Evolutionary conservation across 2,113 vertebrate genomes (phyloP).

Genomic region (Trematocara zebra): DNA sequence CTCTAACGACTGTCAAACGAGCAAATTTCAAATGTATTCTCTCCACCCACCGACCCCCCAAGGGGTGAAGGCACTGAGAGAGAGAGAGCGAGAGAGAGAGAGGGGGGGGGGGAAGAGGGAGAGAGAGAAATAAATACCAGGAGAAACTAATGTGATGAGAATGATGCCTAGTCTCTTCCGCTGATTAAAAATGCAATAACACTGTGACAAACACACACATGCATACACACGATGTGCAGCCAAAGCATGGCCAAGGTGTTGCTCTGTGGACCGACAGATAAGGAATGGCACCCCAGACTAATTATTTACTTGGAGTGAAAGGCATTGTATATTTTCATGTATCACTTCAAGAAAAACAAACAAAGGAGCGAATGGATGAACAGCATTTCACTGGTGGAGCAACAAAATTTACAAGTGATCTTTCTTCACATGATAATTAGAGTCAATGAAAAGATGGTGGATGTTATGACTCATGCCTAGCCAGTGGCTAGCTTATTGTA

Average conservation of each 20-base stretch:
- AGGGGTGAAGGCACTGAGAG: neutral
- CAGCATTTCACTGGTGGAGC: neutral
- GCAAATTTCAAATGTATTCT: slow-evolving; percentile 60
- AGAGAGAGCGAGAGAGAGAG: neutral
- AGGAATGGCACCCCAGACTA: neutral
- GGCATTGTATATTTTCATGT: neutral
- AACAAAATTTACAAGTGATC: neutral
- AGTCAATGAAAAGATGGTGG: neutral
- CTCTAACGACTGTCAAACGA: slow-evolving; percentile 61
- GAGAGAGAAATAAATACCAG: slow-evolving; percentile 49
- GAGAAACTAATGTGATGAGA: slow-evolving; percentile 70
- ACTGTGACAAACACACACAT: neutral
- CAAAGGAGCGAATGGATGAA: neutral
- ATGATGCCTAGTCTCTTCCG: slow-evolving; percentile 56
- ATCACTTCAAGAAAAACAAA: neutral
- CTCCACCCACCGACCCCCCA: slow-evolving; percentile 19
- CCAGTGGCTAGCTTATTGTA: slow-evolving; percentile 11
- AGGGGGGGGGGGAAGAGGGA: neutral
- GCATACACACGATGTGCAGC: neutral
- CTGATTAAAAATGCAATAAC: slow-evolving; percentile 67
- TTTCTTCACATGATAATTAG: slow-evolving; percentile 26
- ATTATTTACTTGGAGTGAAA: neutral
- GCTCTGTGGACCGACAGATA: slow-evolving; percentile 1
- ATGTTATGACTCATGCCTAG: slow-evolving; percentile 31
- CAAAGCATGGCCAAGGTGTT: neutral